These are phyloP conservation scores for Bombus haemorrhoidalis DNA, from an alignment of 1,140 invertebrate species.

Conservation along the genomic window DNA sequence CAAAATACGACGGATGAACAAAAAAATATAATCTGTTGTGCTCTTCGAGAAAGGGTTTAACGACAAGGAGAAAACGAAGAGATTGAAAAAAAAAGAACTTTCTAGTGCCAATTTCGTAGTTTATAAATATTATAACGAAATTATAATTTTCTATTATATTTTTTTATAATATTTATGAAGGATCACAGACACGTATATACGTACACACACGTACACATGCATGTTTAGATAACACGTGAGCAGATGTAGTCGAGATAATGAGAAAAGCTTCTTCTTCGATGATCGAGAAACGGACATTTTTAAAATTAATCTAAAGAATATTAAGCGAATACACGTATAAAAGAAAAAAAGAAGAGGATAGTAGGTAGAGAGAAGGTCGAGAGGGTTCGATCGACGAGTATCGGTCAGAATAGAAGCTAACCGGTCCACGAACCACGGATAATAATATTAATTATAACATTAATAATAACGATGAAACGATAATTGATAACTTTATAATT, in stretches of 20 bases:
- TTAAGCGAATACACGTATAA: background rate
- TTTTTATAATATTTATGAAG: constrained; percentile 57
- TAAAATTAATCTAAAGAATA: too few species aligned
- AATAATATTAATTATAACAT: constrained; percentile 54
- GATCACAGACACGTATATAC: constrained; percentile 26
- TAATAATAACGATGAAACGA: background rate
- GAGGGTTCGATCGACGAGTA: constrained; percentile 8
- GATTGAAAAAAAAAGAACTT: background rate
- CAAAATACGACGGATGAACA: background rate
- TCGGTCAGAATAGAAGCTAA: constrained; percentile 14
- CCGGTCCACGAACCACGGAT: constrained; percentile 52
- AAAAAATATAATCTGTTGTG: too few species aligned
- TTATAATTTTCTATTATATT: constrained; percentile 58
- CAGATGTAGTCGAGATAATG: background rate
- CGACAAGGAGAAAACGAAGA: background rate
- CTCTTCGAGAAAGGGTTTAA: too few species aligned
- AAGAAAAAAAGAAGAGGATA: background rate
- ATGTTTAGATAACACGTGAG: constrained; percentile 35
- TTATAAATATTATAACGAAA: constrained; percentile 58
- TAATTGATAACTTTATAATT: constrained; percentile 44
- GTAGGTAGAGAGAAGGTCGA: background rate
- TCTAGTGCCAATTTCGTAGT: constrained; percentile 55
- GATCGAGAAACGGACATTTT: constrained; percentile 18
- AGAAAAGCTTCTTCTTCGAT: background rate
- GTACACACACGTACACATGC: background rate